Evolutionary conservation across 2,113 vertebrate genomes (phyloP), one percentile per base, ranked within the genome.

Genomic region (Typhlomys cinereus): DNA sequence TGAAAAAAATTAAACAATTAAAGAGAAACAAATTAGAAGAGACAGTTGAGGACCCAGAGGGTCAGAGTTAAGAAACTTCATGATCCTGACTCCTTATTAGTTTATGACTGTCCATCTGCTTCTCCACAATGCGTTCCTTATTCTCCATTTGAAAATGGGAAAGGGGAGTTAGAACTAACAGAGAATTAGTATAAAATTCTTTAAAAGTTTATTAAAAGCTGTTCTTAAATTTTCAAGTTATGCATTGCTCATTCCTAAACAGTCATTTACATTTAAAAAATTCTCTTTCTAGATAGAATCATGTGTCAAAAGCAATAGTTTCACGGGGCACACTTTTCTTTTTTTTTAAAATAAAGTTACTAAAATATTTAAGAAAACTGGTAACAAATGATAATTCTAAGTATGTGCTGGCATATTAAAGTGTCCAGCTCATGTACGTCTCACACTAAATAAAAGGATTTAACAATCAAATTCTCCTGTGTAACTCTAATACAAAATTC

Each of bases 151-250:
- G 82, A 88, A 70, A 88, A 41, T 66, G 34, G 29, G 84, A 88
- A 88, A 69, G 34, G 17, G 13, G 59, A 95, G 81, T 73, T 7
- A 79, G 69, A 76, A 27, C 39, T 23, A 25, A 52, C 9, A 80
- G 15, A 89, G 36, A 89, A 50, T 54, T 73, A 78, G 61, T 62
- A 12, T 41, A 88, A 48, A 85, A 70, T 29, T 29, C 25, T 81
- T 62, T n/a, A 70, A 41, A 86, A 80, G 41, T 41, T 79, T 70
- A 78, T 7, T 90, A 96, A 92, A 85, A 78, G 61, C 12, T 79
- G 21, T 29, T 48, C 15, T 41, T 91, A 86, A 81, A 67, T 71
- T 84, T 66, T 89, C 44, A 87, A 20, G 41, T 0, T 64, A 80
- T 46, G 59, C 39, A 81, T 61, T 74, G 80, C 89, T 91, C 13